phyloP scores from a whole-genome alignment of 1,140 invertebrate species.

The Drosophila pectinifera region DNA sequence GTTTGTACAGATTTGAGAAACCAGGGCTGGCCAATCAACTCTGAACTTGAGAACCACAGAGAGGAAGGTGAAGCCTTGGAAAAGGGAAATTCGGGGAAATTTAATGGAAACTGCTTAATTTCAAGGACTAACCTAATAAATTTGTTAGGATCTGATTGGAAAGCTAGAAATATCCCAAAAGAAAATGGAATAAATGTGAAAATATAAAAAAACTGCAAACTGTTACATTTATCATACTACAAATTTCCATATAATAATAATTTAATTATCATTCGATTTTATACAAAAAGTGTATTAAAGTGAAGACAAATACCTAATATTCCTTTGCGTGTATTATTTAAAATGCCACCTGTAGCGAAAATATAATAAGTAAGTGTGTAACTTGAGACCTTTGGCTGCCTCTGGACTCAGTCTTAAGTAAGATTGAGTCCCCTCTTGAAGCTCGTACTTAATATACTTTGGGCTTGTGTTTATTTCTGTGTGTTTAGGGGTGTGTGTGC shows the following conservation, averaged over 20 bases:
- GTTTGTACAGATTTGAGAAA: too few species aligned
- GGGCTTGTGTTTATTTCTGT: neutral
- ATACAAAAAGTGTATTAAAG: too few species aligned
- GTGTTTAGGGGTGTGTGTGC: constrained; percentile 28
- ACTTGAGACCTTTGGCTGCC: constrained; percentile 10
- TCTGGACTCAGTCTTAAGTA: constrained; percentile 4
- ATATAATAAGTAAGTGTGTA: neutral
- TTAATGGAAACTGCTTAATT: neutral
- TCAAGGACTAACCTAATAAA: neutral
- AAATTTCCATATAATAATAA: too few species aligned
- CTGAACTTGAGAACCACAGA: neutral
- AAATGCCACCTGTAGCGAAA: constrained; percentile 3
- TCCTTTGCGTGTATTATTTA: neutral
- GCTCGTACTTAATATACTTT: constrained; percentile 10
- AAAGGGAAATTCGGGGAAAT: neutral
- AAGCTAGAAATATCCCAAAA: neutral
- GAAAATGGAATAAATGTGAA: neutral
- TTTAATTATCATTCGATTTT: too few species aligned
- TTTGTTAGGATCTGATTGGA: neutral
- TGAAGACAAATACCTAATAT: too few species aligned
- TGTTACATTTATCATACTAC: too few species aligned
- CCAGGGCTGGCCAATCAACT: neutral
- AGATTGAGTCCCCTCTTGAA: constrained; percentile 11
- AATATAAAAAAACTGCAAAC: neutral
- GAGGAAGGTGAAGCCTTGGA: neutral